Evolutionary conservation across 2,888 invertebrate genomes (phyloP).

Genomic region (Conomelus anceps): DNA sequence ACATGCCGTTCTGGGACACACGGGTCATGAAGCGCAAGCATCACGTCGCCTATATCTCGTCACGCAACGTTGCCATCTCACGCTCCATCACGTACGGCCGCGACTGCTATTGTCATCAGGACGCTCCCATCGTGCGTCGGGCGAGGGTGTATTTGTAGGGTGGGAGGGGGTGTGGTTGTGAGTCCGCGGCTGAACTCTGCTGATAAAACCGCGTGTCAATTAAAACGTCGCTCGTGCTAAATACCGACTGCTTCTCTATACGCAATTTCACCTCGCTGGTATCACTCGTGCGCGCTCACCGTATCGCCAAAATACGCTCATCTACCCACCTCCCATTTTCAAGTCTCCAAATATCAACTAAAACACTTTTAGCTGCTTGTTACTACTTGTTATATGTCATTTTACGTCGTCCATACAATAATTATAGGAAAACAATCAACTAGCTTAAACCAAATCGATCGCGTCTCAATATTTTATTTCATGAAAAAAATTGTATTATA

Average conservation of each 20-base stretch:
- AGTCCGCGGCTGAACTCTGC: neutral
- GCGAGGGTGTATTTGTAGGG: too few species aligned
- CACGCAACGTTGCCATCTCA: constrained; percentile 10
- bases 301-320: neutral
- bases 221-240: neutral
- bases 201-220: neutral
- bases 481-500: too few species aligned
- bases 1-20: neutral
- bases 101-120: neutral
- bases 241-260: neutral
- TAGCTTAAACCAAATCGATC: too few species aligned
- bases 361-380: neutral
- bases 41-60: constrained; percentile 4
- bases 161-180: neutral
- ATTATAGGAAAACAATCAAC: too few species aligned
- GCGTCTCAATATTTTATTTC: too few species aligned
- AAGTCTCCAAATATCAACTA: neutral
- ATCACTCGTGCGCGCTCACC: neutral
- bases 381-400: too few species aligned
- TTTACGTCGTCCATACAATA: too few species aligned
- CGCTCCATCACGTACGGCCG: neutral
- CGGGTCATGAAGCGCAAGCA: neutral
- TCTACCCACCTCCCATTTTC: neutral
- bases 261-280: neutral
- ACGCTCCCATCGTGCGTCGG: too few species aligned